Percentiles rank a stretch among this genome's conserved stretches.
phyloP scores from a whole-genome alignment of 2,888 invertebrate genomes.

The Stramonita haemastoma region DNA sequence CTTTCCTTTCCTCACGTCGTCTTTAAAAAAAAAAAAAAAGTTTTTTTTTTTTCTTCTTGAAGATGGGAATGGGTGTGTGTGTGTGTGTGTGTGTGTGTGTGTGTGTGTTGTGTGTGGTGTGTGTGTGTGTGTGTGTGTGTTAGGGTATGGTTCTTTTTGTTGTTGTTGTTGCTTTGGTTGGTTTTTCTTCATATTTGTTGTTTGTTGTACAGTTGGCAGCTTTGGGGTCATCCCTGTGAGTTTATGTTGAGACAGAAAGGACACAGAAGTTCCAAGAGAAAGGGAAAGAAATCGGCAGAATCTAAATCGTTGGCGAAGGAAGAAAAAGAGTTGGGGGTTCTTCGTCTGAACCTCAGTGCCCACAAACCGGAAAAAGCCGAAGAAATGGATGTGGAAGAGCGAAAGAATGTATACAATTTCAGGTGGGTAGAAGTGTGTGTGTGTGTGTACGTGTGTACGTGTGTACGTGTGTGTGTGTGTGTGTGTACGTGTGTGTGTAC shows the following conservation, averaged over 20 bases:
- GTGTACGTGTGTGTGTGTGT: neutral
- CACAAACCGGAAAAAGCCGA: constrained; percentile 67
- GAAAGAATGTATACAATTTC: constrained; percentile 67
- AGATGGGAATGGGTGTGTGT: too few species aligned
- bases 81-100: too few species aligned
- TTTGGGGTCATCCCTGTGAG: too few species aligned
- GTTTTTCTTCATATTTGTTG: too few species aligned
- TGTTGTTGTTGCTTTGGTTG: too few species aligned
- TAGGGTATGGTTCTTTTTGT: too few species aligned
- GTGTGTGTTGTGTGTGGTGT: too few species aligned
- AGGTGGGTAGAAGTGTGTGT: constrained; percentile 45
- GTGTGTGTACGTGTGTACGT: neutral
- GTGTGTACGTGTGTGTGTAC: neutral
- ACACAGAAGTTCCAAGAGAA: constrained; percentile 1
- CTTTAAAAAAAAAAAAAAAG: too few species aligned
- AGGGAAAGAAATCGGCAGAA: neutral
- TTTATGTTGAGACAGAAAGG: neutral
- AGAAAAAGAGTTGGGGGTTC: constrained; percentile 60
- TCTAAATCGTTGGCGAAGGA: constrained; percentile 45
- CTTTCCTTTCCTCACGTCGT: too few species aligned
- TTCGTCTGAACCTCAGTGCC: constrained; percentile 66
- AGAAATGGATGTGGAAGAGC: constrained; percentile 60
- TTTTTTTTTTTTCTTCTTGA: too few species aligned
- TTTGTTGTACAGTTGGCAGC: too few species aligned
- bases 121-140: too few species aligned